Evolutionary conservation across 2,113 vertebrate genomes (phyloP).

Genomic region (Falco punctatus): DNA sequence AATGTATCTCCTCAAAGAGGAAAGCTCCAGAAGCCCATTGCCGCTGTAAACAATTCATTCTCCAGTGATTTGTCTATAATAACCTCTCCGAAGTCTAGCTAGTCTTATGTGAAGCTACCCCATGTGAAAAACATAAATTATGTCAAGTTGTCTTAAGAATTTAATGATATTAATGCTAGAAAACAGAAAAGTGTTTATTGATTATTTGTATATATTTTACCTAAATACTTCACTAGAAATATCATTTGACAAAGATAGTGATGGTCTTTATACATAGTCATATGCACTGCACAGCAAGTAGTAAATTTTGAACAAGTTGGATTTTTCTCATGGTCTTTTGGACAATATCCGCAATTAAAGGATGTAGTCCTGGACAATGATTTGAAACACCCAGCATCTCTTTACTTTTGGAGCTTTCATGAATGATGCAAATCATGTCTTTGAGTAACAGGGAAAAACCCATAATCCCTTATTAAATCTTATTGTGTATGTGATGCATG

Average conservation of each 20-base stretch:
- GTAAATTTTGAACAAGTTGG: background rate
- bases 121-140: background rate
- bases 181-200: background rate
- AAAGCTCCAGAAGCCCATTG: background rate
- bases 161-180: background rate
- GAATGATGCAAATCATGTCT: background rate
- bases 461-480: background rate
- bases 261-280: too few relatives aligned
- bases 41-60: constrained; percentile 5
- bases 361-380: background rate
- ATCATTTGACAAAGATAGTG: background rate
- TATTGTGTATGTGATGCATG: background rate
- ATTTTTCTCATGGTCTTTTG: background rate
- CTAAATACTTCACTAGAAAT: background rate
- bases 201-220: too few relatives aligned
- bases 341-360: background rate
- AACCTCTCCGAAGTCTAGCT: background rate
- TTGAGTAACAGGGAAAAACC: background rate
- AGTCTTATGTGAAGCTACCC: background rate
- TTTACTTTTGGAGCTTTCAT: background rate
- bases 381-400: background rate
- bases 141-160: background rate
- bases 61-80: background rate
- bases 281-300: too few relatives aligned
- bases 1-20: background rate